These are phyloP conservation scores for Aythya baeri DNA, from an alignment of 2,113 vertebrate genomes.

Conservation along the genomic window DNA sequence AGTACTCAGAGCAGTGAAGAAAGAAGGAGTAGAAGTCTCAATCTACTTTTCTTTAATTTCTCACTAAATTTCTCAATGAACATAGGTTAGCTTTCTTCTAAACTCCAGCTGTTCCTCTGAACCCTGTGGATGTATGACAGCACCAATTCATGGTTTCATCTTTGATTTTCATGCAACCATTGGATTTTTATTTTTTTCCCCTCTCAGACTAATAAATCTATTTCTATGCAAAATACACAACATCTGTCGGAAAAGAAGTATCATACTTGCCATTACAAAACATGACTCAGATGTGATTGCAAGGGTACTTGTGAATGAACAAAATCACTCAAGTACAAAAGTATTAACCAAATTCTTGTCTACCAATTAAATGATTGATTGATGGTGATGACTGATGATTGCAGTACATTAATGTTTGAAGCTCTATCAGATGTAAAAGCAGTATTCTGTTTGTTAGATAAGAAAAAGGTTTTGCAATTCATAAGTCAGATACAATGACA, in stretches of 20 bases:
- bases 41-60: neutral
- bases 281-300: slow-evolving; percentile 56
- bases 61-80: neutral
- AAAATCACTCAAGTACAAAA: slow-evolving; percentile 49
- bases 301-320: slow-evolving; percentile 46
- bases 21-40: neutral
- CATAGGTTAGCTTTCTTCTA: neutral
- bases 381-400: slow-evolving; percentile 44
- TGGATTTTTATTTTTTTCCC: neutral
- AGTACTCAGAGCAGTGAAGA: neutral
- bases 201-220: neutral
- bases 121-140: neutral
- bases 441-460: neutral
- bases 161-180: neutral
- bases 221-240: slow-evolving; percentile 18
- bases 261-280: slow-evolving; percentile 1
- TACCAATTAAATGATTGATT: slow-evolving; percentile 53
- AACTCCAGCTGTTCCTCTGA: neutral
- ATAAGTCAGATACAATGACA: neutral
- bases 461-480: neutral
- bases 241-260: slow-evolving; percentile 28
- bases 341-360: slow-evolving; percentile 35
- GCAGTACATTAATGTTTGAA: neutral
- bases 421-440: neutral
- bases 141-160: neutral